Base-by-base conservation (phyloP, 2,113 vertebrate species). In the Carassius auratus region DNA sequence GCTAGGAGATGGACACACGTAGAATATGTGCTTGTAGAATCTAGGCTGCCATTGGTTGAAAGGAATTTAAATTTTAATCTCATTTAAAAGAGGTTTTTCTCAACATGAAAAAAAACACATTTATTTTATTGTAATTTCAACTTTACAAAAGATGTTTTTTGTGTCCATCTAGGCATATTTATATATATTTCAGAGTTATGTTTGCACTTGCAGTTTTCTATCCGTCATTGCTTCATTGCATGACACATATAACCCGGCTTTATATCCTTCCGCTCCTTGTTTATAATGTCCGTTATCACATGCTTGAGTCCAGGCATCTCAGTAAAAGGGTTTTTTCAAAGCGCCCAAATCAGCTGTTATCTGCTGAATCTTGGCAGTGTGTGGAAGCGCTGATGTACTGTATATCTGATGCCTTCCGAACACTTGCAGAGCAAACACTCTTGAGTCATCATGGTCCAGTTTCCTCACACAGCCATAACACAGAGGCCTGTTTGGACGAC, bases 391-490 rank as follows among this genome's bases (percentile, higher is more conserved):
- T 59, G 52, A 59, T 59, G 76, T 33, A 36, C 76, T 84, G 85
- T 88, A 84, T 90, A 86, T 88, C 85, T 89, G 89, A 92, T 45
- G 55, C 84, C 86, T 86, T 87, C 86, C 84, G 80, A 59, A 69
- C 90, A 42, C 80, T 88, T 85, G 86, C 88, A 92, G 92, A 90
- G 91, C 89, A 94, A 94, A 94, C 92, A 93, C 91, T 83, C 86
- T 90, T 86, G 45, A 48, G 45, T 48, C 45, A 48, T 48, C 45
- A 48, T 2, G 45, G 45, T 48, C 45, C 79, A 89, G 91, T 87
- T 88, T 86, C 30, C 90, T 91, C 88, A 88, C 89, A 88, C 87
- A 93, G 90, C 91, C 90, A 91, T 90, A 93, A 94, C 93, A 94
- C 92, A 90, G 89, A 90, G 88, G 89, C 88, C 91, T 91, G 90